Evolutionary conservation across 2,888 invertebrate genomes (phyloP), one percentile per base, ranked within the genome.

Genomic region (Andrena dorsata): DNA sequence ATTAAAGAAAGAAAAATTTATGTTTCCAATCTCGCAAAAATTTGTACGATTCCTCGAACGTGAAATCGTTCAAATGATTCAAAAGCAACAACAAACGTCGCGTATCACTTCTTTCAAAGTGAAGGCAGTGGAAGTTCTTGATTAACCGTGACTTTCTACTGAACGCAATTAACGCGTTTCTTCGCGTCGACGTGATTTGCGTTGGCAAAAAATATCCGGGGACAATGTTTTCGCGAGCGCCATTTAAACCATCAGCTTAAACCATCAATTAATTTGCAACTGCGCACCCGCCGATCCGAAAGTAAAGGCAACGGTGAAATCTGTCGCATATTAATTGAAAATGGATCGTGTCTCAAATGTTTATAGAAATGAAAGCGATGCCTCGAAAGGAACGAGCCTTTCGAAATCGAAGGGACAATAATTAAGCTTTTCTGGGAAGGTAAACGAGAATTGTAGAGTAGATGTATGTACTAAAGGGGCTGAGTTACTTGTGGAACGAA

Each of bases 271-370:
- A 51, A 76, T 76, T 76, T 60, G 51, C 70, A 26, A 51, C 26
- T 26, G 58, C 10, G 41, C 30, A 32, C 20, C 53, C 61, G 70
- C 41, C 60, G 7, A 80, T 86, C 82, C 80, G 86, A 87, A 86
- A 87, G 84, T 84, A 87, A 84, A 86, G 75, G 58, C 74, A 72
- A 66, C 70, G 82, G 85, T 83, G 86, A 86, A 86, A 87, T 49
- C 69, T 65, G 69, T 73, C 69, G 69, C 26, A 20, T 32, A 23
- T 76, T 71, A 69, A 72, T 60, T 76, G 41, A 56, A 68, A 64
- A 69, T 66, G 4, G 73, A 61, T 66, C 73, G 65, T 66, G 72
- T 66, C 41, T 76, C 13, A 70, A 70, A 76, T 70, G 6, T 63
- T 76, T 53, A 76, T 35, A 32, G 28, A 28, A 68, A 56, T 20